Evolutionary conservation across 1,140 invertebrate species (phyloP), one percentile per base, ranked within the genome.

Genomic region (Ericerus pela): DNA sequence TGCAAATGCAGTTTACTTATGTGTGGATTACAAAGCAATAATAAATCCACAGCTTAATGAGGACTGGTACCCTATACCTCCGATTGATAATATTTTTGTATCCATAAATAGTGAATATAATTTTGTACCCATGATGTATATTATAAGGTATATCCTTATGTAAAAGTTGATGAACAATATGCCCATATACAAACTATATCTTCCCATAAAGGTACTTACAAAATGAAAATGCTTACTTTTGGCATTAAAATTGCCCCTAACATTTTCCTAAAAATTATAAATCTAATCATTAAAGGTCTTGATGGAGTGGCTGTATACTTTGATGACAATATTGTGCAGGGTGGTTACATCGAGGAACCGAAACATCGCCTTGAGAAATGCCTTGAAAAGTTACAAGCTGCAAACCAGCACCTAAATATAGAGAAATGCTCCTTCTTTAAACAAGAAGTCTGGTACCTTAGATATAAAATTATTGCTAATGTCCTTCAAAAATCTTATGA

Each of bases 241-340:
- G 74, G 71, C 10, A 65, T 77, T 3, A 66, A 68, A 55, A 67
- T 65, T 18, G 71, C 73, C 0, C 71, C 74, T 16, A 60, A 64
- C 14, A 67, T 73, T 55, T 78, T 77, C 59, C 71, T 78, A 60
- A 37, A 66, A 55, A 62, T 68, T 18, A 72, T 77, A 18, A 69
- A 73, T 38, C 58, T 64, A 55, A 59, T 69, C 2, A 52, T 76
- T 5, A 37, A 29, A 38, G 61, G 60, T 29, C 36, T 70, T 2
- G 59, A 59, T 26, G 62, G 57, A n/a, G 62, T 60, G 12, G 57
- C 61, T 24, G 52, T 43, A 22, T 66, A 64, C 58, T 61, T 66
- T 11, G 63, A 67, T 55, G 61, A 66, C 33, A 61, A 66, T 2
- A 58, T 66, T 2, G 43, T 67, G 0, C 59, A 60, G 22, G 64